phyloP scores from a whole-genome alignment of 2,113 vertebrate genomes.

The Trinectes maculatus region DNA sequence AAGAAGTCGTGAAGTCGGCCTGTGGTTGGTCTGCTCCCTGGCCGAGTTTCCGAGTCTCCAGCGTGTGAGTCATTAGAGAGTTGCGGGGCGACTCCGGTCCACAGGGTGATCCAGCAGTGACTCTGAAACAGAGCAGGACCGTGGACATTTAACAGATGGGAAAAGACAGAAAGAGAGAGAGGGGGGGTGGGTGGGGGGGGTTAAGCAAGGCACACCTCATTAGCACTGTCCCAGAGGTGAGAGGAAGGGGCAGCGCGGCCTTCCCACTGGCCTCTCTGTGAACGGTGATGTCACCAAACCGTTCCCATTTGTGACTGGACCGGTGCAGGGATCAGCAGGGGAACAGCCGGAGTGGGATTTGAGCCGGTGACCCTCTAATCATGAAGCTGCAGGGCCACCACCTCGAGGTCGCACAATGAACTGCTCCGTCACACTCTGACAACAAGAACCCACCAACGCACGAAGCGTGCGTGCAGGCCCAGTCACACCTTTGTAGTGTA shows the following conservation, averaged over 20 bases:
- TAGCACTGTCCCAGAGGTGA: slow-evolving; percentile 71
- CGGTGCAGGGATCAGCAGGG: slow-evolving; percentile 39
- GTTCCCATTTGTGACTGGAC: slow-evolving; percentile 52
- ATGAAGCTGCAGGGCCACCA: slow-evolving; percentile 54
- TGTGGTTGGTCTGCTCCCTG: slow-evolving; percentile 47
- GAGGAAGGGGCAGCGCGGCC: slow-evolving; percentile 51
- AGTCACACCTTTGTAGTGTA: slow-evolving; percentile 34
- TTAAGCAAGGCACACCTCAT: slow-evolving; percentile 54
- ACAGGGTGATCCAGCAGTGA: slow-evolving; percentile 27
- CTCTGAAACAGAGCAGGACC: slow-evolving; percentile 61
- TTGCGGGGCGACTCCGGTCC: slow-evolving; percentile 56
- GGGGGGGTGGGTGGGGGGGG: slow-evolving; percentile 7
- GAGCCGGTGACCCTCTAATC: slow-evolving; percentile 69
- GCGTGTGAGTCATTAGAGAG: slow-evolving; percentile 68
- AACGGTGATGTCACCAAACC: slow-evolving; percentile 75
- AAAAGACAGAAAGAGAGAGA: slow-evolving; percentile 36
- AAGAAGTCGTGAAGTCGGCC: slow-evolving; percentile 44
- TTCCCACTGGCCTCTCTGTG: slow-evolving; percentile 63
- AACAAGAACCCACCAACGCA: slow-evolving; percentile 44
- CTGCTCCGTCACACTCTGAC: slow-evolving; percentile 56
- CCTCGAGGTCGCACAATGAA: slow-evolving; percentile 55
- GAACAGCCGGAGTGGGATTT: slow-evolving; percentile 65
- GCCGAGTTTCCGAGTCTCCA: slow-evolving; percentile 56
- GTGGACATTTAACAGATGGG: slow-evolving; percentile 50
- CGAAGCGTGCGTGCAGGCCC: slow-evolving; percentile 23